Percentiles rank a stretch among this genome's conserved stretches.
Conservation (phyloP, 2,797 vertebrate genomes). For the Phrynocephalus guinanensis region DNA sequence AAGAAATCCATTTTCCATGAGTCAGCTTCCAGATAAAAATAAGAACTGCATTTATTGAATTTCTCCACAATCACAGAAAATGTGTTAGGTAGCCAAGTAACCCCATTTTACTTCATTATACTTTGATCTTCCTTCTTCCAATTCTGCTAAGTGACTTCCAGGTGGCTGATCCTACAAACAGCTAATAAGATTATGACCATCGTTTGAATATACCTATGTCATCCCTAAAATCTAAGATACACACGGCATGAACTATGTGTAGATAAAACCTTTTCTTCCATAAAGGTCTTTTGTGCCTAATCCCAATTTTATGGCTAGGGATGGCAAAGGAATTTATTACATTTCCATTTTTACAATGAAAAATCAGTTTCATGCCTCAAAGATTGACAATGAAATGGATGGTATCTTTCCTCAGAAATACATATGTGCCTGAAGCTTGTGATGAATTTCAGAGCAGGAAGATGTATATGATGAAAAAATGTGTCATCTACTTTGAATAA, state of each 20-base stretch:
- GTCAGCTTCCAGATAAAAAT: too few species aligned
- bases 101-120: too few species aligned
- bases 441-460: not conserved
- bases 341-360: not conserved
- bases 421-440: not conserved
- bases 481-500: not conserved
- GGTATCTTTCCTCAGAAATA: not conserved
- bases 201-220: not conserved
- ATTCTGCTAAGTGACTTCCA: too few species aligned
- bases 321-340: not conserved
- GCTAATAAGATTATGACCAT: not conserved
- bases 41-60: too few species aligned
- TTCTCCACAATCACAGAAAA: too few species aligned
- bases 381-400: not conserved
- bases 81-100: too few species aligned
- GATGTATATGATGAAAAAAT: not conserved
- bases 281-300: not conserved
- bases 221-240: not conserved
- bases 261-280: not conserved
- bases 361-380: not conserved
- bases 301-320: not conserved
- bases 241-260: not conserved
- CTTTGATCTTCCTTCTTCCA: too few species aligned
- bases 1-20: too few species aligned
- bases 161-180: not conserved